Base-by-base conservation (phyloP, 2,113 vertebrate genomes). In the Pogonocichla stellata region DNA sequence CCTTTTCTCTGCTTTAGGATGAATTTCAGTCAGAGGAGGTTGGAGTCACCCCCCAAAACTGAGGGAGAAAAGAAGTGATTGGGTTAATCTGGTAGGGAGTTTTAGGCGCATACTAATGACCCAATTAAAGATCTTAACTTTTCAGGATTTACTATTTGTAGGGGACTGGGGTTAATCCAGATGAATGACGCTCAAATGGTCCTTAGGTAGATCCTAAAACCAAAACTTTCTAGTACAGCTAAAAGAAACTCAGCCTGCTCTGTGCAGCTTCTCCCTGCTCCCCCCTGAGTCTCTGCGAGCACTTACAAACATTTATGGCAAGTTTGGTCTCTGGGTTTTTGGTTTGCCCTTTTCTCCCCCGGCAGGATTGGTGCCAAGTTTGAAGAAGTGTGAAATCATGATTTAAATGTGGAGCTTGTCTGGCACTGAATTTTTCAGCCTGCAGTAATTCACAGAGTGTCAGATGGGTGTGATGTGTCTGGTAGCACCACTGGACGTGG, bases 401-500 rank as follows among this genome's bases (percentile, higher is more conserved):
- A 8, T 43, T 92, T 33, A 42, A 26, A 43, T 15, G 62, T 57
- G n/a, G 19, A 24, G 7, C 2, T 10, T 75, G 29, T n/a, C 66
- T 24, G 2, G 62, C 19, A 4, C 18, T 43, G 34, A 16, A 19
- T 43, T 8, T 26, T 51, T 20, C 7, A 14, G 26, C 50, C 23
- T 64, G 28, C 4, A 18, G 42, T 14, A 19, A 13, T 50, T 62
- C 29, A 38, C 38, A n/a, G 33, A 19, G 5, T 25, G 9, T 26
- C 34, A 58, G 12, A 24, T 4, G 7, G 2, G 0, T 0, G 17
- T 5, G 51, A 18, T 29, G 40, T 33, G 48, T 50, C 47, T 48
- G 47, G 2, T 48, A 5, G 47, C 57, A 43, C 54, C 12, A 10
- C 43, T 60, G 10, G 6, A 3, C 0, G 0, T 31, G 38, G 20